phyloP scores from a whole-genome alignment of 2,888 invertebrate species.

The Leptinotarsa tumamoca region DNA sequence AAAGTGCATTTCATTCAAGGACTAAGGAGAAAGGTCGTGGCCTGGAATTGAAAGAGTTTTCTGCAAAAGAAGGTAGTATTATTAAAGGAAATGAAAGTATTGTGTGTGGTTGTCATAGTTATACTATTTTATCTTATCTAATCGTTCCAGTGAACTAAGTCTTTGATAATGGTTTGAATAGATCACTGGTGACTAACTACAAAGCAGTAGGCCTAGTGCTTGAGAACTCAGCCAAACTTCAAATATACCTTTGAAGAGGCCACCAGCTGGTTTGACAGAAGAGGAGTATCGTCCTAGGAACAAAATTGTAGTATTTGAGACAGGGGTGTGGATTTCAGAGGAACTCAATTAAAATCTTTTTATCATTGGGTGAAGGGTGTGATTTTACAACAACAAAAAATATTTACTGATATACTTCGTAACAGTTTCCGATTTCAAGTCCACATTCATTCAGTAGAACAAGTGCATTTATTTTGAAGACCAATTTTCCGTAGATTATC shows the following conservation, averaged over 20 bases:
- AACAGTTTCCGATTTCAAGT: too few relatives aligned
- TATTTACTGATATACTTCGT: too few relatives aligned
- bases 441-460: too few relatives aligned
- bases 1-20: conserved; percentile 62
- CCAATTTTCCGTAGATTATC: too few relatives aligned
- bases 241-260: conserved; percentile 64
- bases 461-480: too few relatives aligned
- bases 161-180: background rate
- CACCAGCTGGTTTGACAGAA: conserved; percentile 63
- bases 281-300: conserved; percentile 62
- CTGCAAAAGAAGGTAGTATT: conserved; percentile 60
- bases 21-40: conserved; percentile 73
- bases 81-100: conserved; percentile 5
- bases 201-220: background rate
- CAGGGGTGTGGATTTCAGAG: too few relatives aligned
- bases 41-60: conserved; percentile 72
- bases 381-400: too few relatives aligned
- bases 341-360: too few relatives aligned
- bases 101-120: conserved; percentile 37
- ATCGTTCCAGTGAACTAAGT: too few relatives aligned
- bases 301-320: conserved; percentile 27
- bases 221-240: conserved; percentile 34
- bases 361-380: too few relatives aligned
- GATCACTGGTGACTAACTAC: background rate
- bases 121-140: conserved; percentile 54